Base-by-base conservation (phyloP, 1,140 invertebrate species). In the Wiebesia pumilae region DNA sequence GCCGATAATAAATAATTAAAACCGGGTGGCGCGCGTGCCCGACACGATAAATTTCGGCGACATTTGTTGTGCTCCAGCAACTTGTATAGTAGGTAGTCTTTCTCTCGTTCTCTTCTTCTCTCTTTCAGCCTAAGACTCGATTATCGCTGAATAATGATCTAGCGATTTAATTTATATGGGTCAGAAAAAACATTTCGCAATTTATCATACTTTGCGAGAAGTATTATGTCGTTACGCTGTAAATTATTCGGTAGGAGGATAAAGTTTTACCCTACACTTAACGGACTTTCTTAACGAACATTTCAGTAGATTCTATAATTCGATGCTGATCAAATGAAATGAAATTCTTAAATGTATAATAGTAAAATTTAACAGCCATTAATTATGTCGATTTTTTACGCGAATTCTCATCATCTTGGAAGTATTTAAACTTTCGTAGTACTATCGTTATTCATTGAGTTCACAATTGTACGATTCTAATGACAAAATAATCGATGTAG, bases 141-240 rank as follows among this genome's bases (percentile, higher is more conserved):
- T 86, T 86, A 86, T 86, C 85, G 85, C 73, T 83, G 85, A 83
- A 86, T 86, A 86, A 83, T 83, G 85, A 86, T 86, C 85, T 78
- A 69, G 81, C 81, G 73, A 83, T 83, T 86, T 67, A 86, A 86
- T 86, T 86, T 77, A 82, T 82, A 86, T 77, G 27, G 81, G n/a
- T n/a, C 40, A n/a, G 27, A 58, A 54, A 40, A 79, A 80, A 79
- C 33, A 54, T 35, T 67, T 54, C 21, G 38, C 81, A 81, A 86
- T 86, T 86, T 83, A 83, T 86, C 85, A 86, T 86, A 86, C 85
- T 86, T 83, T 83, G 79, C 51, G 65, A 54, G 71, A 21, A 40
- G 79, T 51, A 86, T 81, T 81, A 81, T 80, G 84, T 86, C 84
- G 80, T 82, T 86, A 77, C 71, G 54, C 79, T 71, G 84, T 81